Conservation (phyloP, 2,888 invertebrate genomes). For the Cybosia mesomella region DNA sequence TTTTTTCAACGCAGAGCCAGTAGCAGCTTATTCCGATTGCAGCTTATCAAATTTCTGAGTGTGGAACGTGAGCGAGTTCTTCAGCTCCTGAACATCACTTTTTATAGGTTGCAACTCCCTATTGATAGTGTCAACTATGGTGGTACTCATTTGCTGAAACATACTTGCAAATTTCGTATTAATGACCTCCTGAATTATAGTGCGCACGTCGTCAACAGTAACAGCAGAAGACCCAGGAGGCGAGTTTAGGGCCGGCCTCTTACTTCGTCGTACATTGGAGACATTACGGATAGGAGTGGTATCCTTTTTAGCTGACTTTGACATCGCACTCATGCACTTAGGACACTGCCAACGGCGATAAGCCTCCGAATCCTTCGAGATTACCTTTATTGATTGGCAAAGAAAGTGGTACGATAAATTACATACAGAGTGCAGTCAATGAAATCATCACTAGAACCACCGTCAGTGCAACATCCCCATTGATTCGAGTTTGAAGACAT, state of each 20-base stretch:
- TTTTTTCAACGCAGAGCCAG: not conserved
- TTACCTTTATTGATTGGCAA: slow-evolving; percentile 8
- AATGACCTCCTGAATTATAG: no score
- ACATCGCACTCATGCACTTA: not conserved
- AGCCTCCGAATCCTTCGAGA: no score
- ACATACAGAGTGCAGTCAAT: slow-evolving; percentile 1
- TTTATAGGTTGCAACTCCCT: not conserved
- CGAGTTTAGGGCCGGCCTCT: not conserved
- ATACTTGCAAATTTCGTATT: not conserved
- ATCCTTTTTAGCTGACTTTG: not conserved
- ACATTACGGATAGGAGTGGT: not conserved
- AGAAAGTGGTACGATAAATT: slow-evolving; percentile 9
- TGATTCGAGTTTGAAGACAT: no score
- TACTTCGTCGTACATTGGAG: not conserved
- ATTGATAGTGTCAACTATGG: not conserved
- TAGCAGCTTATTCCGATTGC: not conserved
- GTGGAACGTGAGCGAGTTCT: no score
- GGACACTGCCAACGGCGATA: slow-evolving; percentile 7
- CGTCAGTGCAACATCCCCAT: slow-evolving; percentile 3
- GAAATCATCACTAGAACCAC: not conserved
- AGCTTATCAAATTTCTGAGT: not conserved
- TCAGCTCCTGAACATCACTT: not conserved
- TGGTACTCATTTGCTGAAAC: not conserved
- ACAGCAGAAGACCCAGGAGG: no score
- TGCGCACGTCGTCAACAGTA: no score